Conservation (phyloP, 1,140 invertebrate genomes). For the Plectrocnemia conspersa region DNA sequence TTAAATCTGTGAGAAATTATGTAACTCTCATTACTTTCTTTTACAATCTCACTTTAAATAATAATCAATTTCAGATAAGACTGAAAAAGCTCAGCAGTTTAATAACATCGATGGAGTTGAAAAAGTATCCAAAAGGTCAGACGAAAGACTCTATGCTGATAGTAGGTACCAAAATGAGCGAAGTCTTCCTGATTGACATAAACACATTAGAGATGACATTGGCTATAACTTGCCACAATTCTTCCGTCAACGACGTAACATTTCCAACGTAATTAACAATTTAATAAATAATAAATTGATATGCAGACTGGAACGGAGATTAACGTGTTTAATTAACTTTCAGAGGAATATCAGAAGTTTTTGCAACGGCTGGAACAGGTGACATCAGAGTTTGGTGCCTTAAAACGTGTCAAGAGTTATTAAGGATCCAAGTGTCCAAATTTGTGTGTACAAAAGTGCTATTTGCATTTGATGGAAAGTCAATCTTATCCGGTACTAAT, state of each 20-base stretch:
- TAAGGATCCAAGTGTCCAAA: constrained; percentile 79
- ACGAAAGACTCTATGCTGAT: constrained; percentile 52
- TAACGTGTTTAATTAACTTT: constrained; percentile 21
- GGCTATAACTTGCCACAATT: constrained; percentile 75
- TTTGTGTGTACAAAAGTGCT: constrained; percentile 75
- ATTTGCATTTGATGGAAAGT: constrained; percentile 73
- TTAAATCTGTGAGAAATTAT: constrained; percentile 52
- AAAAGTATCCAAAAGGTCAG: constrained; percentile 35
- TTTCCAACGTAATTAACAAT: constrained; percentile 69
- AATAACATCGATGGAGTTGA: constrained; percentile 62
- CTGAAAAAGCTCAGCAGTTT: constrained; percentile 55
- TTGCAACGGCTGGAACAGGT: constrained; percentile 78
- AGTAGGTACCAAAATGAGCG: constrained; percentile 70
- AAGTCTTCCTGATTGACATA: constrained; percentile 78
- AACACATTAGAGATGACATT: constrained; percentile 64
- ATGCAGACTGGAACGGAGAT: background rate
- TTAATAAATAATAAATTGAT: background rate
- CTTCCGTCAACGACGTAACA: constrained; percentile 71
- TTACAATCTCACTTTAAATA: no score
- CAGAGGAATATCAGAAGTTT: constrained; percentile 72
- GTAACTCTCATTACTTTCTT: no score
- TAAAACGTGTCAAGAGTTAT: constrained; percentile 67
- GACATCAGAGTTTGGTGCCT: constrained; percentile 82
- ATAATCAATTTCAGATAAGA: constrained; percentile 49
- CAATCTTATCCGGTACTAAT: constrained; percentile 64